These are phyloP conservation scores for Hyla sarda DNA, from an alignment of 2,113 vertebrate species.

Conservation along the genomic window DNA sequence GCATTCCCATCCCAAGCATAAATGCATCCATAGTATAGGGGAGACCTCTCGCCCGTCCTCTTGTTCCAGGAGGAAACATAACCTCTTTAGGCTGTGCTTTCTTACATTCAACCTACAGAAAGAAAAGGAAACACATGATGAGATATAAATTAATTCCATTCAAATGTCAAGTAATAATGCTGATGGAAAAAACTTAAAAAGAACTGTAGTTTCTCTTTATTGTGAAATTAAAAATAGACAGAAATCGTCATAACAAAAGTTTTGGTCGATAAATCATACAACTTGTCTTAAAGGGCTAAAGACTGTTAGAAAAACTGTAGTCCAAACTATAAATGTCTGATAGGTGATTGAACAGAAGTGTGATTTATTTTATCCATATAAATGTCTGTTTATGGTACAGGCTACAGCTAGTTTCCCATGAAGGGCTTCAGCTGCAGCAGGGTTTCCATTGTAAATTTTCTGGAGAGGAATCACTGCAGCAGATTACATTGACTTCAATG, in stretches of 20 bases:
- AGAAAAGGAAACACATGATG: slow-evolving; percentile 71
- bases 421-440: no score
- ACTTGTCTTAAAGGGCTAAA: neutral
- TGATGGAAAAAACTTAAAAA: slow-evolving; percentile 51
- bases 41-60: slow-evolving; percentile 91
- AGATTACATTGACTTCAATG: no score
- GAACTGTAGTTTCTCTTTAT: slow-evolving; percentile 62
- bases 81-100: slow-evolving; percentile 99
- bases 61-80: slow-evolving; percentile 97
- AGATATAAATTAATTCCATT: slow-evolving; percentile 82
- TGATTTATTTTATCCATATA: no score
- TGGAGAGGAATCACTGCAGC: no score
- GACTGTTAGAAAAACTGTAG: neutral
- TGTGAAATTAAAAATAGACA: slow-evolving; percentile 22
- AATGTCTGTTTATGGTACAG: no score
- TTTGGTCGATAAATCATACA: neutral
- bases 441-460: no score
- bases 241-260: neutral
- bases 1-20: slow-evolving; percentile 98
- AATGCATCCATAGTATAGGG: slow-evolving; percentile 98
- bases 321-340: neutral
- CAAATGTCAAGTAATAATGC: slow-evolving; percentile 79
- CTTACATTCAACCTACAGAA: slow-evolving; percentile 98
- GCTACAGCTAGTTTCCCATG: no score
- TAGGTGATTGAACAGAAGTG: neutral